Percentiles rank a stretch among this genome's conserved stretches.
These are phyloP conservation scores for Papilio demoleus DNA, from an alignment of 2,888 invertebrate genomes.

Conservation along the genomic window DNA sequence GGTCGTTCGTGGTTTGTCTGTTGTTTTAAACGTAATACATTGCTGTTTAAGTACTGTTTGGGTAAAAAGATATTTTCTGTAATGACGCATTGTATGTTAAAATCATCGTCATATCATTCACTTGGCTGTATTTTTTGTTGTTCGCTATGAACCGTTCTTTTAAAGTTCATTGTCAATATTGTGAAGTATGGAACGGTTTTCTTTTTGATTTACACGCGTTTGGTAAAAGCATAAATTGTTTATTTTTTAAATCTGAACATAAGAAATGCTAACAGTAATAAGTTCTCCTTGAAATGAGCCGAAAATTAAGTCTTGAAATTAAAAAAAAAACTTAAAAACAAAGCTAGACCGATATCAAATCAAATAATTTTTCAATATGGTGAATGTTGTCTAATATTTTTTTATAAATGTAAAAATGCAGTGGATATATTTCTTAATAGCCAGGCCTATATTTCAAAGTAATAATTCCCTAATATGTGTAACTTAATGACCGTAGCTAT, in stretches of 20 bases:
- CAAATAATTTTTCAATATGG: slow-evolving; percentile 42
- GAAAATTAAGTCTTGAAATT: too few species aligned
- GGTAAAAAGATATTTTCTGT: not conserved
- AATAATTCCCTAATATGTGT: slow-evolving; percentile 64
- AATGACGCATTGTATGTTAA: slow-evolving; percentile 7
- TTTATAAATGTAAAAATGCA: not conserved
- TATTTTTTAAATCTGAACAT: too few species aligned
- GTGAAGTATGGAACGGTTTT: not conserved
- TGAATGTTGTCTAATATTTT: slow-evolving; percentile 34
- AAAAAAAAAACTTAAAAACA: not conserved
- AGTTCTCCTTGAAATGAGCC: too few species aligned
- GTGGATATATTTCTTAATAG: slow-evolving; percentile 39
- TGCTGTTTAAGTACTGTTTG: not conserved
- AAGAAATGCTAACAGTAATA: too few species aligned
- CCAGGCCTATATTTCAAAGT: slow-evolving; percentile 40
- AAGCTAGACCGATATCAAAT: not conserved
- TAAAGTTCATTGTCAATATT: slow-evolving; percentile 9
- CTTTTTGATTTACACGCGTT: not conserved
- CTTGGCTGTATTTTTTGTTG: not conserved
- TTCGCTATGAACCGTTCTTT: slow-evolving; percentile 8
- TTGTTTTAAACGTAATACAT: slow-evolving; percentile 19
- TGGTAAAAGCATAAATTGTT: too few species aligned
- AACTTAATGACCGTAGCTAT: slow-evolving; percentile 64
- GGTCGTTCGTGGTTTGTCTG: not conserved
- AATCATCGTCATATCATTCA: not conserved